Percentiles rank a stretch among this genome's conserved stretches.
Conservation (phyloP, 2,888 invertebrate species). For the Alsophila aescularia region DNA sequence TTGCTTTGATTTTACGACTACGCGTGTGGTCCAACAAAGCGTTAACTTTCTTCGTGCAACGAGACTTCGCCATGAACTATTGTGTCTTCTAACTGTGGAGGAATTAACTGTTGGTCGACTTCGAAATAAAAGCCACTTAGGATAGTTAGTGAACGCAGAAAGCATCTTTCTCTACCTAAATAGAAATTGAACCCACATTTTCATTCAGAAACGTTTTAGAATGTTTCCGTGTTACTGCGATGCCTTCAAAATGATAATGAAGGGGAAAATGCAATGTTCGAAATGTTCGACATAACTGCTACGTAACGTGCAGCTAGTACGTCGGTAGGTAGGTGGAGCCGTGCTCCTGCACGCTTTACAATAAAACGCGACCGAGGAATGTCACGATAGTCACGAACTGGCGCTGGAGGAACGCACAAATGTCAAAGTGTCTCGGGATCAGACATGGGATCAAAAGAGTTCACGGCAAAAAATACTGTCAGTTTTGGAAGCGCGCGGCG, state of each 20-base stretch:
- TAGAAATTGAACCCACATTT: slow-evolving; percentile 2
- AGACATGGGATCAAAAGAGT: slow-evolving; percentile 43
- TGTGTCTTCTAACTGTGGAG: slow-evolving; percentile 22
- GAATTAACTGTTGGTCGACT: slow-evolving; percentile 10
- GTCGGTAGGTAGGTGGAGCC: slow-evolving; percentile 6
- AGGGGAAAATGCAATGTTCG: slow-evolving; percentile 13
- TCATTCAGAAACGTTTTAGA: neutral
- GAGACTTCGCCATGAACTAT: slow-evolving; percentile 13
- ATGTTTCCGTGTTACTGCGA: slow-evolving; percentile 30
- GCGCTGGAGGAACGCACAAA: slow-evolving; percentile 30
- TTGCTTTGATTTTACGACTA: slow-evolving; percentile 22
- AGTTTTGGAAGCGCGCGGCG: slow-evolving; percentile 24
- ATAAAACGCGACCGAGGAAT: slow-evolving; percentile 39
- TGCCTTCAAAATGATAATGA: slow-evolving; percentile 24
- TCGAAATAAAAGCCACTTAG: slow-evolving; percentile 11
- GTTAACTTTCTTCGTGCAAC: slow-evolving; percentile 12
- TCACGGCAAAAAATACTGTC: slow-evolving; percentile 38
- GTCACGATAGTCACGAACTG: slow-evolving; percentile 41
- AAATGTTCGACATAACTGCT: slow-evolving; percentile 7
- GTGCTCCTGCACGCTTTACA: slow-evolving; percentile 33
- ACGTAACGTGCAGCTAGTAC: too few relatives aligned
- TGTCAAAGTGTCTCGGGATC: slow-evolving; percentile 40
- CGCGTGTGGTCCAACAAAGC: slow-evolving; percentile 12
- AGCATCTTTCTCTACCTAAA: neutral
- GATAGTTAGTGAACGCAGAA: neutral